These are phyloP conservation scores for Gallirallus australis DNA, from an alignment of 2,797 vertebrate species.

Conservation along the genomic window DNA sequence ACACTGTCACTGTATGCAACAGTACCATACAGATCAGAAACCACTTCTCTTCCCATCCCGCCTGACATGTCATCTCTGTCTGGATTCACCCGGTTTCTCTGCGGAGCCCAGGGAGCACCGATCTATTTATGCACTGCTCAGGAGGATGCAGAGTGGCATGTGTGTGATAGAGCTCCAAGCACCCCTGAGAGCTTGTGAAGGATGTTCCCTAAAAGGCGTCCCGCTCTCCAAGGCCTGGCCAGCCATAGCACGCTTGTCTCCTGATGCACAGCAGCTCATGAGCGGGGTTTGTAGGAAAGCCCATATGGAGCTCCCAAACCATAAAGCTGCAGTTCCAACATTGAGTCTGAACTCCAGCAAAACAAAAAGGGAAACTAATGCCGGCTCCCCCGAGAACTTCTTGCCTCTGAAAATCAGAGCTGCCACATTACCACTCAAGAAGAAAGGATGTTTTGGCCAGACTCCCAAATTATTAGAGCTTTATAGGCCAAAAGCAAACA, in stretches of 20 bases:
- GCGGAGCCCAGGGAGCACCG: neutral
- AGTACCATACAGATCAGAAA: neutral
- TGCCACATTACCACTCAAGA: neutral
- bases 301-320: conserved; percentile 9
- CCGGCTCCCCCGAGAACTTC: neutral
- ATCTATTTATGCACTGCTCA: neutral
- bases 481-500: conserved; percentile 57
- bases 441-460: conserved; percentile 24
- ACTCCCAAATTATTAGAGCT: conserved; percentile 62
- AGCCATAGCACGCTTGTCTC: neutral
- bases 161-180: neutral
- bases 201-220: neutral
- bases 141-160: neutral
- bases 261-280: neutral
- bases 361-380: conserved; percentile 46
- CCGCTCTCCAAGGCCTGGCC: neutral
- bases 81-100: neutral
- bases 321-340: conserved; percentile 8
- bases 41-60: neutral
- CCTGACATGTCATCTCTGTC: neutral
- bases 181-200: neutral
- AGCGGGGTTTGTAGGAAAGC: neutral
- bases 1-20: neutral
- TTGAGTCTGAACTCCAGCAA: conserved; percentile 3
- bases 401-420: conserved; percentile 42